Evolutionary conservation across 2,113 vertebrate genomes (phyloP), one percentile per base, ranked within the genome.

Genomic region (Suncus etruscus): DNA sequence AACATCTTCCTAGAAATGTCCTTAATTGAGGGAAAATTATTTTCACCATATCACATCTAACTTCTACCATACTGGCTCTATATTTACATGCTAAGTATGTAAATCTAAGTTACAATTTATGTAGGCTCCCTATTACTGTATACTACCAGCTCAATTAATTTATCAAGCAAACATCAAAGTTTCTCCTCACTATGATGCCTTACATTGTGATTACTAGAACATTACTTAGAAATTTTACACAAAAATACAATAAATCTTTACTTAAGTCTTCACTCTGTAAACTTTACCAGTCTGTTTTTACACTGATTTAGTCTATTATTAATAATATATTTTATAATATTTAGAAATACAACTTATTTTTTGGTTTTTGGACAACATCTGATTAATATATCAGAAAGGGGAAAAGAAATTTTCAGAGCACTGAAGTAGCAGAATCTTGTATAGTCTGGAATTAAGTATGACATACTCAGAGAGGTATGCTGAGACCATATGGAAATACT

Each of bases 271-370:
- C 8, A 66, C 65, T 66, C 68, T 81, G 61, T 77, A 79, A 48
- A 50, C 29, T 94, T 89, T 63, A 54, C 32, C 61, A 27, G 72
- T 11, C 8, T 92, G 20, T 31, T 75, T 92, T 80, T 65, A 69
- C 11, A 54, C 50, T 92, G 70, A 77, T 65, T 27, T 86, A 11
- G 22, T 72, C 16, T 31, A 81, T 63, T 69, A n/a, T 65, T 70
- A 47, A 65, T n/a, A 6, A 61, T 65, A 78, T 27, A 14, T 75
- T 58, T 88, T 0, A 45, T 86, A 25, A 68, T 58, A 66, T 51
- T 70, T 73, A 79, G 4, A 79, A 77, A 50, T 48, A 54, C n/a
- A 12, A 32, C 83, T 89, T 51, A 65, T 47, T 63, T 25, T 83
- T 80, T 63, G 83, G 20, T 39, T 39, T 39, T 39, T 3, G 39